Percentiles rank a stretch among this genome's conserved stretches.
These are phyloP conservation scores for Pongo abelii DNA, from an alignment of 2,113 vertebrate species.

Conservation along the genomic window DNA sequence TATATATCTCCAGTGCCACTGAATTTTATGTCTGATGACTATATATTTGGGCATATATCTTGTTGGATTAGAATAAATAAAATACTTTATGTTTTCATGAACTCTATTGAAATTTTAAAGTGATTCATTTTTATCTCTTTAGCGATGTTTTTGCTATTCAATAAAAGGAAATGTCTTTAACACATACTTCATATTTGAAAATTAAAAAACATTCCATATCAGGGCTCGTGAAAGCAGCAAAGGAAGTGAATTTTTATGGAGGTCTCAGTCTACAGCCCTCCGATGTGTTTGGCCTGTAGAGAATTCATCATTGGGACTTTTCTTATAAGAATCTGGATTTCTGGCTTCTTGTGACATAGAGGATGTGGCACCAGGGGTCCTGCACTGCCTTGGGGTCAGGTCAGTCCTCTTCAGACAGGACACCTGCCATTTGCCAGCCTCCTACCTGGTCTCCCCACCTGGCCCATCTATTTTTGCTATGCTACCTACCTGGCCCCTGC, in stretches of 20 bases:
- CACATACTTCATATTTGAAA: neutral
- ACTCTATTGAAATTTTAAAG: slow-evolving; percentile 35
- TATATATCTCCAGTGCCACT: neutral
- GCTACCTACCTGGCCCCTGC: neutral
- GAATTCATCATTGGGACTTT: neutral
- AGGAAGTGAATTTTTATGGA: neutral
- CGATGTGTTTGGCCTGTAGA: neutral
- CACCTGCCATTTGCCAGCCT: neutral
- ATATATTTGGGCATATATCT: neutral
- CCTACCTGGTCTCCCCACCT: neutral
- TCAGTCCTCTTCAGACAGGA: neutral
- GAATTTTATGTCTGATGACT: slow-evolving; percentile 4
- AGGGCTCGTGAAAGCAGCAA: neutral
- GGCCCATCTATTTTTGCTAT: neutral
- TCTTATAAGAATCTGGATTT: neutral
- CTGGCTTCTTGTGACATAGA: neutral
- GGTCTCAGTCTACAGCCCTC: neutral
- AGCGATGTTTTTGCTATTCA: neutral
- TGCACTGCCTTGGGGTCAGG: neutral
- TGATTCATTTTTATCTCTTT: slow-evolving; percentile 8
- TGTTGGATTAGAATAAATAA: slow-evolving; percentile 69
- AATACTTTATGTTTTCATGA: slow-evolving; percentile 55
- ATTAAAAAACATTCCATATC: neutral
- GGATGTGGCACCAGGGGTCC: fast-evolving
- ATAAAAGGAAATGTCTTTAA: slow-evolving; percentile 8